Base-by-base conservation (phyloP, 2,797 vertebrate genomes). In the Dicrostonyx torquatus region DNA sequence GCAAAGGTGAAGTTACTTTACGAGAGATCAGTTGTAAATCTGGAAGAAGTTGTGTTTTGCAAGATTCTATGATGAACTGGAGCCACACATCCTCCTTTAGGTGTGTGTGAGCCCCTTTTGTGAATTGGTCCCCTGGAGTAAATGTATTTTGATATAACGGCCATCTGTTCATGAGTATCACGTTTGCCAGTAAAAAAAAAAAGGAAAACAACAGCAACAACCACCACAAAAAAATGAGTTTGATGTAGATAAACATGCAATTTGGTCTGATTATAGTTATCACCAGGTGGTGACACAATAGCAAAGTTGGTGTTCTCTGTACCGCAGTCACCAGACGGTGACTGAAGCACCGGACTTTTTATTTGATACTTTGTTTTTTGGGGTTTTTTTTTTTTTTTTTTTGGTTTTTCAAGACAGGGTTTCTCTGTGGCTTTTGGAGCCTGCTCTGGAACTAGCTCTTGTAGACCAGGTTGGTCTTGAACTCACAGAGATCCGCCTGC, bases 141-240 rank as follows among this genome's bases (percentile, higher is more conserved):
- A 95, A 96, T 98, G 97, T 98, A 94, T 98, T 98, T 98, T 98
- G 97, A 97, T 98, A 96, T 97, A 98, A 97, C 80, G 97, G 93
- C 98, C 98, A 98, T 98, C 98, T 98, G 98, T 96, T 98, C 97
- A 80, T 95, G 95, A 97, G 95, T 97, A 97, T 97, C 97, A 95
- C 94, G 72, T 98, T 98, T 97, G 85, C 97, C 96, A 95, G 95
- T 93, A 97, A 95, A 18, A 96, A 97, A 95, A 18, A 96, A 40
- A 37, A 72, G 9, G 93, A 97, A 97, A 96, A 20, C 0, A 58
- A 58, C 6, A 58, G 22, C 55, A 58, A 58, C 55, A 58, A 58
- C 55, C 20, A 55, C 5, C 6, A 45, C 6, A 45, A 45, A 48
- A 55, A 55, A 58, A 8, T 6, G 18, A 97, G 97, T 98, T 97